These are phyloP conservation scores for Scaptomyza tumidula DNA, from an alignment of 2,888 invertebrate species.

Conservation along the genomic window DNA sequence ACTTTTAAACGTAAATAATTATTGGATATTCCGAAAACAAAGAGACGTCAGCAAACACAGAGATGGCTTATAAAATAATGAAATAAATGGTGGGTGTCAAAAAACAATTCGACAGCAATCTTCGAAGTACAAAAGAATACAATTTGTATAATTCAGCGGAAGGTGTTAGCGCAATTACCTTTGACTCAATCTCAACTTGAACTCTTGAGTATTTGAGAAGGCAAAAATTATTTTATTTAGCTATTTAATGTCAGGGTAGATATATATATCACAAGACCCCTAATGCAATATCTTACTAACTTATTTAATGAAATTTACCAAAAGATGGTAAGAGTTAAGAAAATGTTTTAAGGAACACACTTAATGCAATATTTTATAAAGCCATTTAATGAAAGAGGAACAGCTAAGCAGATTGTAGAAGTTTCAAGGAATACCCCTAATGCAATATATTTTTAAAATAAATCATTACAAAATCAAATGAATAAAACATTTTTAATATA, in stretches of 20 bases:
- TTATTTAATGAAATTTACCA: too few species aligned
- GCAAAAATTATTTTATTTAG: slow-evolving; percentile 1
- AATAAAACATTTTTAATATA: not conserved
- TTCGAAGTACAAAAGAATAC: not conserved
- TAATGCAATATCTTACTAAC: too few species aligned
- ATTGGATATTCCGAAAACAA: not conserved
- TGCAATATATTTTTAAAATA: not conserved
- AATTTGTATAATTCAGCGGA: slow-evolving; percentile 18
- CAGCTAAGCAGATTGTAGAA: too few species aligned
- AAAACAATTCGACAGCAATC: slow-evolving; percentile 12
- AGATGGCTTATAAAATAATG: not conserved
- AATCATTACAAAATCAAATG: not conserved
- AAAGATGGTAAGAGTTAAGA: too few species aligned
- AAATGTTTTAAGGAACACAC: too few species aligned
- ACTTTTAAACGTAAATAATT: not conserved
- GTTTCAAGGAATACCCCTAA: slow-evolving; percentile 1
- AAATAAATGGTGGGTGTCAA: slow-evolving; percentile 28
- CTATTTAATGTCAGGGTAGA: too few species aligned
- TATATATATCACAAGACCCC: too few species aligned
- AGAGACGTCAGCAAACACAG: not conserved
- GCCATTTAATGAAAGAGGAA: too few species aligned
- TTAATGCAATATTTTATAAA: too few species aligned
- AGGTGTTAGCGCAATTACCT: slow-evolving; percentile 33
- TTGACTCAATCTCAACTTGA: not conserved
- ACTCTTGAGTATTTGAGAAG: slow-evolving; percentile 1